A percentile compares a stretch with the other conserved stretches of the same genome.
These are phyloP conservation scores for Eueides isabella DNA, from an alignment of 1,140 invertebrate genomes.

Conservation along the genomic window DNA sequence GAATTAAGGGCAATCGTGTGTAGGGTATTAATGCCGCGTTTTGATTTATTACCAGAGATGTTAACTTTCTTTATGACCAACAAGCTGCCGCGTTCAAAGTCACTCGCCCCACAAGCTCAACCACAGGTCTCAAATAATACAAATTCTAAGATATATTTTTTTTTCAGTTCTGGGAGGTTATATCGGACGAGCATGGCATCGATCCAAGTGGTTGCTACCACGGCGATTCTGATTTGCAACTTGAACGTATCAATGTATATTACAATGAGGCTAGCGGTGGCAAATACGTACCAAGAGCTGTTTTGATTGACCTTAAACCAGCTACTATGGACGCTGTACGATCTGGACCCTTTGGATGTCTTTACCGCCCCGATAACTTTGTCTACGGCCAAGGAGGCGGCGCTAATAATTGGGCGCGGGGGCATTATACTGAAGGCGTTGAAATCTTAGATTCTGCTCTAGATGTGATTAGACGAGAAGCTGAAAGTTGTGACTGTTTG, in stretches of 20 bases:
- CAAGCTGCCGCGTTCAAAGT: no score
- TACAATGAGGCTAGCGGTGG: slow-evolving; percentile 92
- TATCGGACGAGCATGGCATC: slow-evolving; percentile 93
- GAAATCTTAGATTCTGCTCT: slow-evolving; percentile 94
- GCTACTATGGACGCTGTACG: slow-evolving; percentile 91
- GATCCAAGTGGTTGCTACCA: slow-evolving; percentile 90
- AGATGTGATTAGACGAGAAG: slow-evolving; percentile 94
- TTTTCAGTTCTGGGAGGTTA: slow-evolving; percentile 81
- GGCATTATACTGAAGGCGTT: slow-evolving; percentile 96
- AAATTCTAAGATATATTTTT: not conserved
- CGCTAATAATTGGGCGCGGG: slow-evolving; percentile 93
- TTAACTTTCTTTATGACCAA: no score
- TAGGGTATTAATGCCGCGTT: no score
- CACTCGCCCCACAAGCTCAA: no score
- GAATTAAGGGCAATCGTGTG: no score
- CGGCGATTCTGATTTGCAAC: slow-evolving; percentile 90
- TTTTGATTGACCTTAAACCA: slow-evolving; percentile 85
- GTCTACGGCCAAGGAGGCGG: slow-evolving; percentile 88
- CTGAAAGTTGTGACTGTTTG: slow-evolving; percentile 94
- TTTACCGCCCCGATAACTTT: slow-evolving; percentile 95
- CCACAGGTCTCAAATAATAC: no score
- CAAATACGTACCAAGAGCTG: slow-evolving; percentile 87
- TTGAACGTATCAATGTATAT: slow-evolving; percentile 93
- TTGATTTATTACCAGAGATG: no score
- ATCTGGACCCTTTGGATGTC: slow-evolving; percentile 89